phyloP scores from a whole-genome alignment of 2,113 vertebrate species.

The Actenoides hombroni region DNA sequence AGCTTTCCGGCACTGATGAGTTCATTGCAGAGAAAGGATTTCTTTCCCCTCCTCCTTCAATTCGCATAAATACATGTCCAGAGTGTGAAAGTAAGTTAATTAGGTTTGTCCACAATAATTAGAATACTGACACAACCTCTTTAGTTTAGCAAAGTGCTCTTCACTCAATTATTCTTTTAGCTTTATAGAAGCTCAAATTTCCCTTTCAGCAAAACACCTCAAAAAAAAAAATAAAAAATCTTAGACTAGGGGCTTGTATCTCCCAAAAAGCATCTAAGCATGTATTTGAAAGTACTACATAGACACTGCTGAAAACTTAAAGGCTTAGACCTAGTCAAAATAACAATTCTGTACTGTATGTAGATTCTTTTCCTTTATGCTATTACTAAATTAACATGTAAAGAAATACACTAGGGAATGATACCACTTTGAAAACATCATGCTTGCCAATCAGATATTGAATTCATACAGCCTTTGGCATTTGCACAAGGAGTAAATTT shows the following conservation, averaged over 20 bases:
- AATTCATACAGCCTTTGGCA: not conserved
- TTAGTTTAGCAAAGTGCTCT: not conserved
- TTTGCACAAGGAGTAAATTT: not conserved
- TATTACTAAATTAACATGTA: not conserved
- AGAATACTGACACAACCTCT: not conserved
- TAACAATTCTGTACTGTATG: not conserved
- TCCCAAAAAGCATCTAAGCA: not conserved
- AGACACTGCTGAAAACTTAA: not conserved
- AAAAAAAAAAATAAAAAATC: not conserved
- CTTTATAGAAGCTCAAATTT: not conserved
- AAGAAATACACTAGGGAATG: not conserved
- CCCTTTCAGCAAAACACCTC: not conserved
- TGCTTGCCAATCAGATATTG: not conserved
- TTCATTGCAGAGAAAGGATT: conserved; percentile 27
- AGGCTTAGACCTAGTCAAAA: not conserved
- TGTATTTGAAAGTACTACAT: not conserved
- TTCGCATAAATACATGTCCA: not conserved
- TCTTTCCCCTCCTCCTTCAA: not conserved
- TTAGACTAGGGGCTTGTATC: not conserved
- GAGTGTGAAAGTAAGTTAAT: not conserved
- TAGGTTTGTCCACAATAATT: conserved; percentile 13
- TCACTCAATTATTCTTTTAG: not conserved
- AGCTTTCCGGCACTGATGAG: conserved; percentile 24
- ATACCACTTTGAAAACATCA: not conserved
- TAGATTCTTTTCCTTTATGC: not conserved